phyloP scores from a whole-genome alignment of 2,113 vertebrate genomes.

The Corvus cornix region DNA sequence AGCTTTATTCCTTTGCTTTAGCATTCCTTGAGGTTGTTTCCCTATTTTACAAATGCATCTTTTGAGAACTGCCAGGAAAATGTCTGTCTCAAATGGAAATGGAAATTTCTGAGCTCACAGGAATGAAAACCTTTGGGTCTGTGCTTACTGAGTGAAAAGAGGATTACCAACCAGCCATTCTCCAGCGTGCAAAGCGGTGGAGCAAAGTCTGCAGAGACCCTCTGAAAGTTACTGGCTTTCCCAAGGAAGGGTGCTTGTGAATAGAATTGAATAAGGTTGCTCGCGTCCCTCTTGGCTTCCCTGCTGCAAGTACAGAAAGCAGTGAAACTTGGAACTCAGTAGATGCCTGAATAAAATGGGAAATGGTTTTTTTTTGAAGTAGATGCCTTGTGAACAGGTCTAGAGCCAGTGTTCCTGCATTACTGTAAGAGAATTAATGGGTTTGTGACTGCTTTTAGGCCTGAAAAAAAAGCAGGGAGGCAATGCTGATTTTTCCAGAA shows the following conservation, averaged over 20 bases:
- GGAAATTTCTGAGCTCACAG: constrained; percentile 60
- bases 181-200: not conserved
- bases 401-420: not conserved
- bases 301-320: not conserved
- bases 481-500: not conserved
- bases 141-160: constrained; percentile 43
- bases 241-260: not conserved
- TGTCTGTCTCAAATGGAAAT: constrained; percentile 56
- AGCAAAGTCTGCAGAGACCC: constrained; percentile 35
- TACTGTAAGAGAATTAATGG: not conserved
- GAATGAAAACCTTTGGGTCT: constrained; percentile 46
- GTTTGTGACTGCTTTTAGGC: not conserved
- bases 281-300: not conserved
- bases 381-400: not conserved
- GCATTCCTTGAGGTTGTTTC: constrained; percentile 60
- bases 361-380: not conserved
- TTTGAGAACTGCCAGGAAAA: constrained; percentile 67
- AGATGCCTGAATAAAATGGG: not conserved
- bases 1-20: constrained; percentile 64
- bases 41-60: constrained; percentile 57
- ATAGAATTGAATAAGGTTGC: not conserved
- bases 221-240: constrained; percentile 53
- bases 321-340: not conserved
- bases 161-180: constrained; percentile 45
- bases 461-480: not conserved